Conservation (phyloP, 2,888 invertebrate species). For the Phania funesta region DNA sequence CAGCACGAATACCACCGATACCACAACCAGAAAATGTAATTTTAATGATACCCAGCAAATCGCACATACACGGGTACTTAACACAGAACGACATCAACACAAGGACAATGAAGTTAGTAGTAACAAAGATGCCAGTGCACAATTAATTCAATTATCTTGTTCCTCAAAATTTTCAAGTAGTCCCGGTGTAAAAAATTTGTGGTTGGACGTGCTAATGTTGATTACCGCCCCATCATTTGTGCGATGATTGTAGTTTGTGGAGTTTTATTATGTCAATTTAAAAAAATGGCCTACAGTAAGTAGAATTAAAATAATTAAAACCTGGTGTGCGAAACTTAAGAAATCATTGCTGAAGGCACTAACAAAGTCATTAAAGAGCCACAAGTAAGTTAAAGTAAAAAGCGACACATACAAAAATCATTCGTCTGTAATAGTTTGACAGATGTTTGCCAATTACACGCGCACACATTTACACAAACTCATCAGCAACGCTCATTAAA, state of each 20-base stretch:
- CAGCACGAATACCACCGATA: neutral
- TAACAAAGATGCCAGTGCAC: constrained; percentile 5
- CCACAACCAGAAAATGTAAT: constrained; percentile 18
- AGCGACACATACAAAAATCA: too few species aligned
- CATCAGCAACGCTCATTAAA: too few species aligned
- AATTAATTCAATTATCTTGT: constrained; percentile 6
- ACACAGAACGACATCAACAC: neutral
- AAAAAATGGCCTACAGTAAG: neutral
- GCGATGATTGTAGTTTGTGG: constrained; percentile 6
- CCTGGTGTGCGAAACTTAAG: neutral
- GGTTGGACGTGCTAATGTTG: neutral
- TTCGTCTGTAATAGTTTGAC: too few species aligned
- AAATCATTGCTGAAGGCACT: neutral
- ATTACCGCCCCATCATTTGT: neutral
- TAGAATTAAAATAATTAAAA: neutral
- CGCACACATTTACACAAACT: too few species aligned
- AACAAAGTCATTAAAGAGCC: neutral
- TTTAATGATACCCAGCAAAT: constrained; percentile 12
- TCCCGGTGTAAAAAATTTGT: neutral
- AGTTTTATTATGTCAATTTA: neutral
- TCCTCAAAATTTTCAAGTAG: constrained; percentile 2
- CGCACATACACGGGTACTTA: neutral
- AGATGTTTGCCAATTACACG: too few species aligned
- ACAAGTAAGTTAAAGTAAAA: neutral
- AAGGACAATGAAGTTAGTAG: neutral